phyloP scores from a whole-genome alignment of 2,888 invertebrate species.

The Amiota communis region DNA sequence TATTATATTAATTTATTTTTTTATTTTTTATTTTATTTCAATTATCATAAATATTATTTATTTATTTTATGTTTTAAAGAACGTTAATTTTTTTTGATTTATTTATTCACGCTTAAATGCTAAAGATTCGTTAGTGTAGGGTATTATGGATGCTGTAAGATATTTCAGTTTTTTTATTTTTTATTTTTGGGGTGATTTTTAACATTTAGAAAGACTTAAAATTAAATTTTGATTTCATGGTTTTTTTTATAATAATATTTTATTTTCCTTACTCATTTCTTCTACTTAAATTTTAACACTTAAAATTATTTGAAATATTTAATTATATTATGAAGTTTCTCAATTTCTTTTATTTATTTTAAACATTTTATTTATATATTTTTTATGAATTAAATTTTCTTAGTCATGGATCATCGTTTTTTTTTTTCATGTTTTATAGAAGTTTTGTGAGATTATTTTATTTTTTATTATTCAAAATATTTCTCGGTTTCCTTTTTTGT shows the following conservation, averaged over 20 bases:
- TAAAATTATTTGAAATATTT: background rate
- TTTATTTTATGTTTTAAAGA: background rate
- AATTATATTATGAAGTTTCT: background rate
- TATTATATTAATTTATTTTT: background rate
- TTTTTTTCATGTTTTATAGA: background rate
- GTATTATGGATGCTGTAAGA: background rate
- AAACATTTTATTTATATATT: background rate
- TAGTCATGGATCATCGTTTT: background rate
- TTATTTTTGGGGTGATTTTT: slow-evolving; percentile 4
- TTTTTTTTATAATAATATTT: background rate
- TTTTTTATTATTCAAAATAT: background rate
- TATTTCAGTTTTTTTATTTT: background rate
- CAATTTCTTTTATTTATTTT: background rate
- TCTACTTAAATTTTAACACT: slow-evolving; percentile 13
- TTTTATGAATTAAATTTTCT: background rate
- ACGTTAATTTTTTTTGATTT: background rate
- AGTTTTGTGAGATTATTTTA: background rate
- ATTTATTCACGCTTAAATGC: slow-evolving; percentile 10
- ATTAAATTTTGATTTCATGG: slow-evolving; percentile 23
- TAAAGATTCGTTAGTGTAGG: background rate
- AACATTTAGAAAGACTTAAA: slow-evolving; percentile 26
- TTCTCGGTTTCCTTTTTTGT: background rate
- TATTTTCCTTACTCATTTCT: slow-evolving; percentile 9
- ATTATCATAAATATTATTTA: slow-evolving; percentile 49
- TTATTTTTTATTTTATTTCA: background rate